phyloP scores from a whole-genome alignment of 2,888 invertebrate species.

The Drosophila multiciliata region DNA sequence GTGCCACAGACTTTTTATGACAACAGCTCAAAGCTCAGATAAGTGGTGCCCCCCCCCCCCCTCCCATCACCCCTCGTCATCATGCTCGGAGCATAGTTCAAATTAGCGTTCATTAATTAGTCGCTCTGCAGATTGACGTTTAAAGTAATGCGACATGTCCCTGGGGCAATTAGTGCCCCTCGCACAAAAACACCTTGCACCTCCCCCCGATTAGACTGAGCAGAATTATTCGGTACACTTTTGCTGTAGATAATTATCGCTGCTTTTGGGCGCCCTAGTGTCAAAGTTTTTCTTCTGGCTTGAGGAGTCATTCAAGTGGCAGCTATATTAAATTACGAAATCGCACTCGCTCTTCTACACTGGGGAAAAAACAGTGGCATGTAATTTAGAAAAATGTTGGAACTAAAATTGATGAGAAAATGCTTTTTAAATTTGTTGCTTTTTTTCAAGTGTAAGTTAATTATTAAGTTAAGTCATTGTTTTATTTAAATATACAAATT shows the following conservation, averaged over 20 bases:
- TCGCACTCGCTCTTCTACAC: background rate
- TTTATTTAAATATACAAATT: background rate
- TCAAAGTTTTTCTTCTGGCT: slow-evolving; percentile 24
- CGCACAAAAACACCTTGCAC: background rate
- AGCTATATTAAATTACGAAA: slow-evolving; percentile 39
- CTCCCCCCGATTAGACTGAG: background rate
- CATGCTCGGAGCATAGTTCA: slow-evolving; percentile 38
- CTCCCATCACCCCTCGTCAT: background rate
- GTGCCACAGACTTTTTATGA: slow-evolving; percentile 65
- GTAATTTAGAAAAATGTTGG: background rate
- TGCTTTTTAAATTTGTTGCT: background rate
- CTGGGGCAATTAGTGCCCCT: slow-evolving; percentile 52
- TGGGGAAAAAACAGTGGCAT: background rate
- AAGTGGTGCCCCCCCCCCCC: slow-evolving; percentile 26
- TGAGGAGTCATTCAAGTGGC: slow-evolving; percentile 8
- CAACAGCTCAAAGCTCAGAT: slow-evolving; percentile 18
- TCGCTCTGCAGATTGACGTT: slow-evolving; percentile 68
- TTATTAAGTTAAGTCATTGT: background rate
- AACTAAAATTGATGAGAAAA: background rate
- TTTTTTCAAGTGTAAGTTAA: background rate
- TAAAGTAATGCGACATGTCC: slow-evolving; percentile 63
- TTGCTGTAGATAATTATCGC: slow-evolving; percentile 45
- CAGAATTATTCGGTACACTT: slow-evolving; percentile 20
- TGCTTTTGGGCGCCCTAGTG: slow-evolving; percentile 35
- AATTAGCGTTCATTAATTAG: slow-evolving; percentile 77